A percentile compares a stretch with the other conserved stretches of the same genome.
These are phyloP conservation scores for Pseudeuparius sepicola DNA, from an alignment of 2,888 invertebrate species.

Conservation along the genomic window DNA sequence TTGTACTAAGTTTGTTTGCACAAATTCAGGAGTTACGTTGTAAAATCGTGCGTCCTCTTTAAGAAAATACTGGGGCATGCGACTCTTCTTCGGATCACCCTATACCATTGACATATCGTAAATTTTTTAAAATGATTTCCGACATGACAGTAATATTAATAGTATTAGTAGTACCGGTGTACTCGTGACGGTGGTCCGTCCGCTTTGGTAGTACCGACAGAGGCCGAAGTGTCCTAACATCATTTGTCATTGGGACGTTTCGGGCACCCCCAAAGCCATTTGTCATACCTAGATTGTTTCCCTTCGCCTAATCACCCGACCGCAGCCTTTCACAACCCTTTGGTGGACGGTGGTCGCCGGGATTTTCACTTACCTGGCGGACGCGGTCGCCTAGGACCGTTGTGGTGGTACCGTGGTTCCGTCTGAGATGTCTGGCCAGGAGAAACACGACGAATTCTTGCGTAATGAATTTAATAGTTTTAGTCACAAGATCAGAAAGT, in stretches of 20 bases:
- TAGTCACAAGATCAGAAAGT: too few species aligned
- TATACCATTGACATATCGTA: conserved; percentile 27
- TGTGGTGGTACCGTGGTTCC: too few species aligned
- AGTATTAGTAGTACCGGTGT: conserved; percentile 27
- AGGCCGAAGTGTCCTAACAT: conserved; percentile 36
- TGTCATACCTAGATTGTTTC: conserved; percentile 39
- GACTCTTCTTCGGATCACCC: too few species aligned
- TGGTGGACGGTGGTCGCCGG: too few species aligned
- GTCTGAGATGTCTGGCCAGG: too few species aligned
- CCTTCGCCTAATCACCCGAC: conserved; percentile 30
- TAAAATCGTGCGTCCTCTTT: too few species aligned
- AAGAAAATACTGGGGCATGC: too few species aligned
- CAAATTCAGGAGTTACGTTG: too few species aligned
- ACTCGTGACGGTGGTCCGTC: conserved; percentile 37
- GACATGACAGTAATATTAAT: conserved; percentile 32
- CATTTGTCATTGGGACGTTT: conserved; percentile 38
- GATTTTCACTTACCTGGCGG: conserved; percentile 19
- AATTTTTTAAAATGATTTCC: conserved; percentile 25
- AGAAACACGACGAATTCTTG: too few species aligned
- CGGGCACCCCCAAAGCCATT: conserved; percentile 40
- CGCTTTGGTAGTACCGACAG: conserved; percentile 33
- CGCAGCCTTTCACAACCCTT: conserved; percentile 32
- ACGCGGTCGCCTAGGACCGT: too few species aligned
- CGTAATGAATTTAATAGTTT: too few species aligned
- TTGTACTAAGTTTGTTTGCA: too few species aligned